Base-by-base conservation (phyloP, 2,113 vertebrate species). In the Ciconia maguari region DNA sequence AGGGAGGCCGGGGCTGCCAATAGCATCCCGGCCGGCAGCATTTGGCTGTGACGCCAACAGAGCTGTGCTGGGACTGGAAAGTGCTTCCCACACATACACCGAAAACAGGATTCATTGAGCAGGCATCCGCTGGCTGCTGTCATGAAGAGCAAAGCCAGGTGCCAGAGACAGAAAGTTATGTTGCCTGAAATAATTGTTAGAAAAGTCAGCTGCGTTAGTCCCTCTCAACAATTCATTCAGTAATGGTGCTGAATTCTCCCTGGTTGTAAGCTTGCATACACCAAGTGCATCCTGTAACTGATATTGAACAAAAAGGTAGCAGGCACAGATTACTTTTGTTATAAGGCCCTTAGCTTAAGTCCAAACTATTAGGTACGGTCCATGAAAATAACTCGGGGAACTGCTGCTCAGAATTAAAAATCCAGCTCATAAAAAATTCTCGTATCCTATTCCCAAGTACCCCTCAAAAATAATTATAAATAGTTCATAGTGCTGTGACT, bases 1-100 rank as follows among this genome's bases (percentile, higher is more conserved):
- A 22, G 21, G 8, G 51, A 46, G 48, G 26, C 30, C 44, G 34
- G 69, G 60, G 38, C 46, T 83, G 16, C n/a, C 5, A 6, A 11
- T 13, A 21, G 24, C 44, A 30, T 11, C n/a, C 42, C 2, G 1
- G 24, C 8, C 3, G 6, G 20, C 34, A 54, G 38, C 1, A 1
- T 18, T 57, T 68, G 58, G 11, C 49, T 17, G 8, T 34, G 49
- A 72, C 58, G 62, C 27, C 38, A 81, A 36, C 19, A 27, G 15
- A 76, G 32, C 49, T 58, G 30, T 19, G 16, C 49, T 36, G 52
- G 51, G 32, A 32, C 1, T 29, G 62, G 9, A 32, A 86, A 64
- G n/a, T 2, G 8, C 22, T 93, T 80, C 52, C 32, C n/a, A 64
- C 10, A 3, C 3, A 17, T 27, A 16, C 7, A 6, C 34, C 8